Conservation (phyloP, 2,113 vertebrate species). For the Procapra przewalskii region DNA sequence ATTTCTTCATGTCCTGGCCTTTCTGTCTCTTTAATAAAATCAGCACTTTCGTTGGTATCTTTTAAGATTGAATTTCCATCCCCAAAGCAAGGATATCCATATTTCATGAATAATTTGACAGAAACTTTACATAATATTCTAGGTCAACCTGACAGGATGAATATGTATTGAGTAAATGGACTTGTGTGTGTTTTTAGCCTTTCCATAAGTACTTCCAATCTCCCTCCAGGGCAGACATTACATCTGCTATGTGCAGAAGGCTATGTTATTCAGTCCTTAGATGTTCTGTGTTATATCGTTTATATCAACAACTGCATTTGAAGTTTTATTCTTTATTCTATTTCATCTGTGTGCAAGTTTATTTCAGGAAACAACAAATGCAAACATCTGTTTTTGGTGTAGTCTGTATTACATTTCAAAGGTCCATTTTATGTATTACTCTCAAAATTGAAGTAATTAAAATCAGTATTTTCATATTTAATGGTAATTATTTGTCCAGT, state of each 20-base stretch:
- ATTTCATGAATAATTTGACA: slow-evolving; percentile 47
- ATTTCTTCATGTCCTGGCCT: not conserved
- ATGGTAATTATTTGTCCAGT: not conserved
- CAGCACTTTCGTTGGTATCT: not conserved
- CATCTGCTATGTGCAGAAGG: not conserved
- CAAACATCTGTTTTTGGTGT: not conserved
- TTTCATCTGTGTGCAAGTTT: not conserved
- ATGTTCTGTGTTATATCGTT: not conserved
- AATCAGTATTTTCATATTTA: not conserved
- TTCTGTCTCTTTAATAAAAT: slow-evolving; percentile 13
- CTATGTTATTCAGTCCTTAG: not conserved
- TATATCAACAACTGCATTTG: not conserved
- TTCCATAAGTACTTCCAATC: not conserved
- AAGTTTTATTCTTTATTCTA: not conserved
- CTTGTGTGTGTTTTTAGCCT: not conserved
- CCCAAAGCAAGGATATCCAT: not conserved
- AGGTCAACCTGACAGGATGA: not conserved
- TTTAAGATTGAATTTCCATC: slow-evolving; percentile 11
- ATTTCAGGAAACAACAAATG: not conserved
- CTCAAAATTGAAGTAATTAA: not conserved
- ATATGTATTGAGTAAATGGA: not conserved
- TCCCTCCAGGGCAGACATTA: not conserved
- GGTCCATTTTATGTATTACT: not conserved
- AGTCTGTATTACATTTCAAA: not conserved
- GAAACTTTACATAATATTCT: slow-evolving; percentile 40